Evolutionary conservation across 2,797 vertebrate species (phyloP).

Genomic region (Margarornis squamiger): DNA sequence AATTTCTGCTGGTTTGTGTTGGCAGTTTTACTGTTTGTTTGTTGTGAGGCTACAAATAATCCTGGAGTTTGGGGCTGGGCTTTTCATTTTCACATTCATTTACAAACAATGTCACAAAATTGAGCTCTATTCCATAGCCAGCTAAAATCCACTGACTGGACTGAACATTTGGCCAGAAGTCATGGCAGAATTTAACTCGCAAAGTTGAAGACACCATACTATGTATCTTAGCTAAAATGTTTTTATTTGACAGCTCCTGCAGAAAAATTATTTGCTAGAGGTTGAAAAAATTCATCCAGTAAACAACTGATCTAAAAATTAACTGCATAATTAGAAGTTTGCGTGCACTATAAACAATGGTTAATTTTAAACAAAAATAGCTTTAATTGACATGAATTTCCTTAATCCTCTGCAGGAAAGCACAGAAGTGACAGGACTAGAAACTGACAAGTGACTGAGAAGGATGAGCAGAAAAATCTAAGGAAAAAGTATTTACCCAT

Average conservation of each 20-base stretch:
- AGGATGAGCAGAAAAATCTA: neutral
- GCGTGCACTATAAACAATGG: neutral
- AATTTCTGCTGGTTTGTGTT: neutral
- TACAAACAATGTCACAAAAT: neutral
- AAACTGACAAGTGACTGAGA: neutral
- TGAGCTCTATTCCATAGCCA: neutral
- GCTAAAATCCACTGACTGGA: neutral
- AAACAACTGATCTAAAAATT: slow-evolving; percentile 8
- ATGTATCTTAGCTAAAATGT: neutral
- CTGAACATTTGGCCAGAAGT: neutral
- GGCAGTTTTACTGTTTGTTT: neutral
- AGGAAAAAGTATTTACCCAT: neutral
- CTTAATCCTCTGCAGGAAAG: neutral
- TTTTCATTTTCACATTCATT: neutral
- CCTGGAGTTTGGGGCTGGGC: neutral
- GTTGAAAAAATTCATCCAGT: neutral
- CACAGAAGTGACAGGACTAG: neutral
- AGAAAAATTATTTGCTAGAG: neutral
- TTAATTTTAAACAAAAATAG: neutral
- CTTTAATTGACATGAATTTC: neutral
- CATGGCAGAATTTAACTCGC: neutral
- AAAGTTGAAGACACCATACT: neutral
- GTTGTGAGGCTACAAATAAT: neutral
- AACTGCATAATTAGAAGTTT: neutral
- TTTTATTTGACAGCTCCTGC: neutral